phyloP scores from a whole-genome alignment of 2,888 invertebrate species.

The Harmothoe impar region DNA sequence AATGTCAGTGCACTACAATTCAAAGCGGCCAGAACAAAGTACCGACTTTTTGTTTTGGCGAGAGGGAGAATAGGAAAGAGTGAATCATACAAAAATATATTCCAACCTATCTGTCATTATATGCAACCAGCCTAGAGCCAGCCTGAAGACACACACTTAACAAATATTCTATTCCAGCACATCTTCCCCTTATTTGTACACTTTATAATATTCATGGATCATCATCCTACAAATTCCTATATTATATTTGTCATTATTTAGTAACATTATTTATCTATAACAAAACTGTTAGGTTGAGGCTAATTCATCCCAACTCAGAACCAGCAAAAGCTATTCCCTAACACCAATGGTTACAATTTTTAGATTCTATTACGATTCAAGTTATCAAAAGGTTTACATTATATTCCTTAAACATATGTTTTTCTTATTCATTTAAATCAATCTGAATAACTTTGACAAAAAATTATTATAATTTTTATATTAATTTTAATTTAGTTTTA shows the following conservation, averaged over 20 bases:
- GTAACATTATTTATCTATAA: too few relatives aligned
- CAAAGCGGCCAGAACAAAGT: background rate
- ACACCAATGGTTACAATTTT: too few relatives aligned
- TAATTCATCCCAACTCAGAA: too few relatives aligned
- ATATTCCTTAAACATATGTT: too few relatives aligned
- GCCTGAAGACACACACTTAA: background rate
- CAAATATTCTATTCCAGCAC: background rate
- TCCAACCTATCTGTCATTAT: constrained; percentile 24
- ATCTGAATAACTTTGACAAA: background rate
- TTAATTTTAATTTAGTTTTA: too few relatives aligned
- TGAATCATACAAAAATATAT: constrained; percentile 31
- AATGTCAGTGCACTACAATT: background rate
- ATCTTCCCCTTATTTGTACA: background rate
- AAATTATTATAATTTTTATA: too few relatives aligned
- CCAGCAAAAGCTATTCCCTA: too few relatives aligned
- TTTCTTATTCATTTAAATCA: background rate
- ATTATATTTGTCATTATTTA: too few relatives aligned
- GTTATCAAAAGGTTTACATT: too few relatives aligned
- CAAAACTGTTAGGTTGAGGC: too few relatives aligned
- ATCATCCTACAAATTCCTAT: background rate
- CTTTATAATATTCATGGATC: background rate
- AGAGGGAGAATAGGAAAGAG: constrained; percentile 14
- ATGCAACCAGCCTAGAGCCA: background rate
- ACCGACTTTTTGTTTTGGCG: constrained; percentile 6
- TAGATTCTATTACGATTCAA: too few relatives aligned